phyloP scores from a whole-genome alignment of 1,140 invertebrate genomes.

The Drosophila navojoa region DNA sequence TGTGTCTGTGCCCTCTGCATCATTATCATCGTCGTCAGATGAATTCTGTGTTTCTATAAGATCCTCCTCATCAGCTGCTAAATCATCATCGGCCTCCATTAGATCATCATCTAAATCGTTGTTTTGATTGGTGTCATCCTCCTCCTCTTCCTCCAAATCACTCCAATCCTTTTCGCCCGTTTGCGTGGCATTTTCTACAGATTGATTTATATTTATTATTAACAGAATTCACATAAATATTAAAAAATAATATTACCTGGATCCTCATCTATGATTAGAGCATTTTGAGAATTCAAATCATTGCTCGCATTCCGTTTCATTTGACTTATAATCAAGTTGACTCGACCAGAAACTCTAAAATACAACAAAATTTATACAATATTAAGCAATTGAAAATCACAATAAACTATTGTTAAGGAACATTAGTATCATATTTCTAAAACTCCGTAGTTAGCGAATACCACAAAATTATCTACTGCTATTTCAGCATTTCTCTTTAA shows the following conservation, averaged over 20 bases:
- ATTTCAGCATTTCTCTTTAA: too few relatives aligned
- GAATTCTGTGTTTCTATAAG: slow-evolving; percentile 45
- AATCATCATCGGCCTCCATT: slow-evolving; percentile 55
- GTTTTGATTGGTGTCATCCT: slow-evolving; percentile 19
- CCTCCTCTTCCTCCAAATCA: slow-evolving; percentile 54
- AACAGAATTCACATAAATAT: background rate
- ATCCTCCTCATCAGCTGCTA: slow-evolving; percentile 51
- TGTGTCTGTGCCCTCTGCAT: slow-evolving; percentile 37
- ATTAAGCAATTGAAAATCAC: background rate
- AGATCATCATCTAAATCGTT: slow-evolving; percentile 25
- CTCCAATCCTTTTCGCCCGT: slow-evolving; percentile 55
- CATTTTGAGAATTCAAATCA: slow-evolving; percentile 50
- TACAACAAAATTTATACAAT: slow-evolving; percentile 6
- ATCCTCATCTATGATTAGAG: slow-evolving; percentile 47
- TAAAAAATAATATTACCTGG: slow-evolving; percentile 31
- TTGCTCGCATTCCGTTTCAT: slow-evolving; percentile 60
- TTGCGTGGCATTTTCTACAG: slow-evolving; percentile 32
- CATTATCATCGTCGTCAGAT: slow-evolving; percentile 22
- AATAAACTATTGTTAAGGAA: background rate
- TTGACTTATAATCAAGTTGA: slow-evolving; percentile 68
- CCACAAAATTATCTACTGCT: too few relatives aligned
- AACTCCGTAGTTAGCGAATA: too few relatives aligned
- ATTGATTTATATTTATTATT: background rate
- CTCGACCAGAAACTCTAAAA: slow-evolving; percentile 57
- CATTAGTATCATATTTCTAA: too few relatives aligned